phyloP scores from a whole-genome alignment of 2,113 vertebrate genomes.

The Nerophis lumbriciformis region DNA sequence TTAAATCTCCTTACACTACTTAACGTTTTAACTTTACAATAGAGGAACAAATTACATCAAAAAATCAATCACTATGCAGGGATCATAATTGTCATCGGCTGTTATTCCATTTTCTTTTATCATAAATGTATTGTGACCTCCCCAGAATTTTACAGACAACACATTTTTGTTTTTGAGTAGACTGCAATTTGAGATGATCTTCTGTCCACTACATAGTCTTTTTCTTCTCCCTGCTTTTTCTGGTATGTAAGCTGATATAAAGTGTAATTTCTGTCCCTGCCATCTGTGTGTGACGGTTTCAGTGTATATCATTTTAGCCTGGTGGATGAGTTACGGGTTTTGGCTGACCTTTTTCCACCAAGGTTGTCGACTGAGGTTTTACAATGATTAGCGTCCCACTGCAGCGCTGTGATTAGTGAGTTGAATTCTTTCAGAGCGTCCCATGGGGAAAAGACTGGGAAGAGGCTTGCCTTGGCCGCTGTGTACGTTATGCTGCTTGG shows the following conservation, averaged over 20 bases:
- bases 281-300: conserved; percentile 16
- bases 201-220: not conserved
- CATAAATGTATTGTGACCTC: not conserved
- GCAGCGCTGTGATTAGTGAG: conserved; percentile 43
- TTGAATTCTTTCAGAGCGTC: conserved; percentile 44
- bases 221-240: not conserved
- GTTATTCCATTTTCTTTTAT: too few species aligned
- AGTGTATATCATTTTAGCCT: conserved; percentile 26
- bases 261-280: conserved; percentile 8
- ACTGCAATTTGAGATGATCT: conserved; percentile 9
- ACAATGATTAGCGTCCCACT: conserved; percentile 34
- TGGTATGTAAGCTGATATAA: conserved; percentile 13
- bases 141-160: not conserved
- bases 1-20: conserved; percentile 33
- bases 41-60: too few species aligned
- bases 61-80: too few species aligned
- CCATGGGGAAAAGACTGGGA: conserved; percentile 27
- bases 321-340: conserved; percentile 38
- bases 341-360: conserved; percentile 32
- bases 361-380: conserved; percentile 38
- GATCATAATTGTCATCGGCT: too few species aligned
- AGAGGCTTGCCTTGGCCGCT: conserved; percentile 41
- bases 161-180: conserved; percentile 2
- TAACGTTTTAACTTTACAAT: not conserved
- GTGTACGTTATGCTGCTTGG: conserved; percentile 46